These are phyloP conservation scores for Perca schrenkii DNA, from an alignment of 2,113 vertebrate species.

Conservation along the genomic window DNA sequence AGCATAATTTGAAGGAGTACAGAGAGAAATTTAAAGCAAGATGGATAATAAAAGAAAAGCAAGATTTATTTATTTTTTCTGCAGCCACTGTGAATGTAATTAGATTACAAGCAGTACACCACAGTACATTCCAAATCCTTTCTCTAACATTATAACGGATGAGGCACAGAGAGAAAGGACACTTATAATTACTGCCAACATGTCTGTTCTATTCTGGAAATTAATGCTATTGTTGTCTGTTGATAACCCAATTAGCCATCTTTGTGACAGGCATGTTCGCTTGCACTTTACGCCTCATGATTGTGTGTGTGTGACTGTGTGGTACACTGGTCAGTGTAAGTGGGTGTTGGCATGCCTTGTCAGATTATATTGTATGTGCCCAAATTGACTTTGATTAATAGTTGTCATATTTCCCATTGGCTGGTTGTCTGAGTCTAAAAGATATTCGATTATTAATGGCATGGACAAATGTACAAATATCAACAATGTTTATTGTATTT, in stretches of 20 bases:
- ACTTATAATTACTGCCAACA: conserved; percentile 73
- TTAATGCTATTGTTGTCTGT: conserved; percentile 69
- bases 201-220: conserved; percentile 68
- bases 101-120: conserved; percentile 41
- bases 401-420: conserved; percentile 62
- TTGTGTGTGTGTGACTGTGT: conserved; percentile 72
- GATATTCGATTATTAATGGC: conserved; percentile 68
- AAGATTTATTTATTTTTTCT: conserved; percentile 16
- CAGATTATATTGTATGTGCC: conserved; percentile 67
- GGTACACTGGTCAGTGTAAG: conserved; percentile 73
- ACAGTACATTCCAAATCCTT: conserved; percentile 68
- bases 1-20: conserved; percentile 1
- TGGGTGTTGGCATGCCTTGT: conserved; percentile 76
- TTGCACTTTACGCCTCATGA: conserved; percentile 74
- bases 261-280: conserved; percentile 69
- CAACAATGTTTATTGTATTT: conserved; percentile 42
- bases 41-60: neutral
- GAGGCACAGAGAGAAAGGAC: conserved; percentile 66
- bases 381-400: conserved; percentile 72
- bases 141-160: conserved; percentile 59
- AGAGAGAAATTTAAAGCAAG: conserved; percentile 13
- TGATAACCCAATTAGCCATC: conserved; percentile 70
- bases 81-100: conserved; percentile 52
- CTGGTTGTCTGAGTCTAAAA: conserved; percentile 67
- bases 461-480: conserved; percentile 68